phyloP scores from a whole-genome alignment of 1,140 invertebrate species.

The Agraylea sexmaculata region DNA sequence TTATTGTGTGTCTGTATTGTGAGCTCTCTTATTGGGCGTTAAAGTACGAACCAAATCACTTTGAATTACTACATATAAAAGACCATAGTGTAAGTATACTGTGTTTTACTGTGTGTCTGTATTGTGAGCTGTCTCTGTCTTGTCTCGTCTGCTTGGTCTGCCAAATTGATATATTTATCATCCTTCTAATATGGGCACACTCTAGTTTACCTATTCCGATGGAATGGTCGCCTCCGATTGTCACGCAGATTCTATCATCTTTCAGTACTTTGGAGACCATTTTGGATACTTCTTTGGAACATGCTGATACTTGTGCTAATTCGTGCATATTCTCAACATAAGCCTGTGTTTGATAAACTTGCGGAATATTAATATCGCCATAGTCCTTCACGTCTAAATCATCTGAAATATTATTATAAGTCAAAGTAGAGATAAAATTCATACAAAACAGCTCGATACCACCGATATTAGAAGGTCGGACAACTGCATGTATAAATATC shows the following conservation, averaged over 20 bases:
- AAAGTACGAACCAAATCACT: no score
- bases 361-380: conserved; percentile 45
- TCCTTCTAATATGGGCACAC: not conserved
- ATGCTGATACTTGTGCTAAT: conserved; percentile 49
- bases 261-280: conserved; percentile 48
- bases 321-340: conserved; percentile 51
- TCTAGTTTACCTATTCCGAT: conserved; percentile 56
- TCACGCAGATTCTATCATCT: conserved; percentile 52
- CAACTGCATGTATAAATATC: conserved; percentile 2
- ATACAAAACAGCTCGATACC: conserved; percentile 1
- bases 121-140: no score
- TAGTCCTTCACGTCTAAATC: conserved; percentile 57
- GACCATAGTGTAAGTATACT: no score
- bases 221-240: conserved; percentile 80
- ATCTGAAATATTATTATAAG: conserved; percentile 24
- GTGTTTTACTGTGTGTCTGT: no score
- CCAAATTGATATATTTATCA: no score
- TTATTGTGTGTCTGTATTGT: no score
- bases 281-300: conserved; percentile 48
- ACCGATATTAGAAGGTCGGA: not conserved
- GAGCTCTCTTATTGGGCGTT: no score
- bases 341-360: conserved; percentile 25
- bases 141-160: no score
- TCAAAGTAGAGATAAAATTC: not conserved
- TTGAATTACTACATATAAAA: no score